These are phyloP conservation scores for Streblospio benedicti DNA, from an alignment of 1,140 invertebrate species.

Conservation along the genomic window DNA sequence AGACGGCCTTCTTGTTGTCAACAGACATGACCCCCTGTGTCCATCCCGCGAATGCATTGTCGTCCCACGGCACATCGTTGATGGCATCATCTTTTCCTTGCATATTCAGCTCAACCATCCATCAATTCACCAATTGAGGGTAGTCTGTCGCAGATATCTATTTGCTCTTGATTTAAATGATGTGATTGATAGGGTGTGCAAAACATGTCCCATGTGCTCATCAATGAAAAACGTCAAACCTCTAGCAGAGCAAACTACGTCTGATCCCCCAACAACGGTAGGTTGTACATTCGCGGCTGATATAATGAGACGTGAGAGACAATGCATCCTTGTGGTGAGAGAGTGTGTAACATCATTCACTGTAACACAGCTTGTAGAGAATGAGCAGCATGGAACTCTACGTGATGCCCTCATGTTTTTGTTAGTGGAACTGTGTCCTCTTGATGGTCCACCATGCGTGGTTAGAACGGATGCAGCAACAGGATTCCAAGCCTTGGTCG, in stretches of 20 bases:
- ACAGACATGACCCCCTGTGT: slow-evolving; percentile 1
- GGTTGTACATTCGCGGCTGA: neutral
- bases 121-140: slow-evolving; percentile 14
- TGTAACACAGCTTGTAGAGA: neutral
- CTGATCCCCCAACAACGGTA: neutral
- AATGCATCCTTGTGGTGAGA: neutral
- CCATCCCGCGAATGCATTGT: slow-evolving; percentile 10
- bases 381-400: neutral
- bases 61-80: slow-evolving; percentile 18
- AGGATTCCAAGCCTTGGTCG: no score
- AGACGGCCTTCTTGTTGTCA: slow-evolving; percentile 23
- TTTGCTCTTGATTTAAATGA: slow-evolving; percentile 22
- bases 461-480: no score
- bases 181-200: neutral
- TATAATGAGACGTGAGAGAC: neutral
- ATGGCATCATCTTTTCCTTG: slow-evolving; percentile 19
- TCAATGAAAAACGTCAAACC: no score
- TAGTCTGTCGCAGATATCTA: slow-evolving; percentile 14
- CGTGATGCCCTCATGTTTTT: neutral
- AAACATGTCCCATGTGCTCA: slow-evolving; percentile 12
- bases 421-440: no score
- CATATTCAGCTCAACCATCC: slow-evolving; percentile 20
- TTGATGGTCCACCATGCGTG: no score
- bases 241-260: no score
- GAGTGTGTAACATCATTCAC: neutral